A percentile compares a stretch with the other conserved stretches of the same genome.
These are phyloP conservation scores for Microplitis mediator DNA, from an alignment of 1,140 invertebrate species.

Conservation along the genomic window DNA sequence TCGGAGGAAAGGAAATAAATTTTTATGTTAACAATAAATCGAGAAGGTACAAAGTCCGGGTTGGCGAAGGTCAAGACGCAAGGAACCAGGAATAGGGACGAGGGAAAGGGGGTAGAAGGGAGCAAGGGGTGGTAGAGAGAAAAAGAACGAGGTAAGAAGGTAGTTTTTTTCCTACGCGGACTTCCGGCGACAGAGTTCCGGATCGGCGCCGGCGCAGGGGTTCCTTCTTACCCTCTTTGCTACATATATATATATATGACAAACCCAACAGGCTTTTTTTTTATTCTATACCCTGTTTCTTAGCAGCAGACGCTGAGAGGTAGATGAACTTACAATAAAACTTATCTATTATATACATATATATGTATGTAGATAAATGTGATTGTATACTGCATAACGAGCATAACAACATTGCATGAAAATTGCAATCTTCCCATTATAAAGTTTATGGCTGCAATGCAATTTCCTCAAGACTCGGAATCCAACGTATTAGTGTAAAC, in stretches of 20 bases:
- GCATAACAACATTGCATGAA: conserved; percentile 2
- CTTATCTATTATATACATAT: not conserved
- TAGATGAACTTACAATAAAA: not conserved
- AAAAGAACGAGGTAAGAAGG: not conserved
- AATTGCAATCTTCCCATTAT: conserved; percentile 14
- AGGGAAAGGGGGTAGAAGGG: no score
- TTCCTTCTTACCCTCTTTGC: not conserved
- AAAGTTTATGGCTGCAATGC: conserved; percentile 3
- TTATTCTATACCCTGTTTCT: no score
- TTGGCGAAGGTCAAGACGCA: conserved; percentile 36
- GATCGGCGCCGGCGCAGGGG: conserved; percentile 10
- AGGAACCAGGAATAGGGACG: not conserved
- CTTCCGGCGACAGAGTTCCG: conserved; percentile 22
- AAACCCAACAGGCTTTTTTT: not conserved
- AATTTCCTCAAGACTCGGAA: conserved; percentile 2
- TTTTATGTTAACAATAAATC: not conserved
- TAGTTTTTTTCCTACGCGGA: not conserved
- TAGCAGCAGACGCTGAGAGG: no score
- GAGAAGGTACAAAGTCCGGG: not conserved
- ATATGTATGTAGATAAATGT: not conserved
- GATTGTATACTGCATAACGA: not conserved
- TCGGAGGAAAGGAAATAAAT: not conserved
- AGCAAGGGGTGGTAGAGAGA: not conserved
- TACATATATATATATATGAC: not conserved
- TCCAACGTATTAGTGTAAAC: no score